Evolutionary conservation across 2,888 invertebrate species (phyloP).

Genomic region (Latrodectus hesperus): DNA sequence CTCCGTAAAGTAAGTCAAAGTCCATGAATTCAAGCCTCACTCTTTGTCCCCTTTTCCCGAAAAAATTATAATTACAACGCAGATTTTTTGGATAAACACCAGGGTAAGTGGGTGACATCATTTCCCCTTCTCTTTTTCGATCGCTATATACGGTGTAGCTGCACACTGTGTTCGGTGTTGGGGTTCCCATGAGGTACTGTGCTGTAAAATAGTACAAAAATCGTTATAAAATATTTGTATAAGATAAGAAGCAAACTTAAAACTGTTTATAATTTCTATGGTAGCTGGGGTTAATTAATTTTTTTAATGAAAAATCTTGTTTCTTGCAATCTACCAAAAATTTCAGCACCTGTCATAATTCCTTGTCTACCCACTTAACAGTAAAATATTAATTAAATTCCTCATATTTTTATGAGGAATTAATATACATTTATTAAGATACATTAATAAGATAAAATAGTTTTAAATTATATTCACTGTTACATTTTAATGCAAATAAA

Average conservation of each 20-base stretch:
- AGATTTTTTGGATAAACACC: constrained; percentile 98
- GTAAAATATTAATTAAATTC: too few relatives aligned
- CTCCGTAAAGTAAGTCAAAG: constrained; percentile 98
- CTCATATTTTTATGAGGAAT: too few relatives aligned
- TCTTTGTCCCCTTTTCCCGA: constrained; percentile 90
- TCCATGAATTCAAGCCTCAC: constrained; percentile 96
- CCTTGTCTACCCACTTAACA: too few relatives aligned
- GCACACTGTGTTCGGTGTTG: constrained; percentile 89
- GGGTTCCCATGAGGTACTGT: constrained; percentile 90
- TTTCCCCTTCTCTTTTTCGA: constrained; percentile 84
- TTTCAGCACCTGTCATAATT: too few relatives aligned
- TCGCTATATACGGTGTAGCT: constrained; percentile 85
- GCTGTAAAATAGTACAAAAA: constrained; percentile 77
- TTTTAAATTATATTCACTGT: too few relatives aligned
- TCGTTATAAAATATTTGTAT: background rate
- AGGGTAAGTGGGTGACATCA: constrained; percentile 98
- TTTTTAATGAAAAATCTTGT: too few relatives aligned
- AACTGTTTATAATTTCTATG: background rate
- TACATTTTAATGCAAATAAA: too few relatives aligned
- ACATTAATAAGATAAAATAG: too few relatives aligned
- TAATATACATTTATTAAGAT: too few relatives aligned
- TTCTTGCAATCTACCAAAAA: too few relatives aligned
- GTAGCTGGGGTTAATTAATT: too few relatives aligned
- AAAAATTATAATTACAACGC: constrained; percentile 91
- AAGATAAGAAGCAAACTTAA: background rate